A percentile compares a stretch with the other conserved stretches of the same genome.
phyloP scores from a whole-genome alignment of 2,888 invertebrate genomes.

The Oithona nana region DNA sequence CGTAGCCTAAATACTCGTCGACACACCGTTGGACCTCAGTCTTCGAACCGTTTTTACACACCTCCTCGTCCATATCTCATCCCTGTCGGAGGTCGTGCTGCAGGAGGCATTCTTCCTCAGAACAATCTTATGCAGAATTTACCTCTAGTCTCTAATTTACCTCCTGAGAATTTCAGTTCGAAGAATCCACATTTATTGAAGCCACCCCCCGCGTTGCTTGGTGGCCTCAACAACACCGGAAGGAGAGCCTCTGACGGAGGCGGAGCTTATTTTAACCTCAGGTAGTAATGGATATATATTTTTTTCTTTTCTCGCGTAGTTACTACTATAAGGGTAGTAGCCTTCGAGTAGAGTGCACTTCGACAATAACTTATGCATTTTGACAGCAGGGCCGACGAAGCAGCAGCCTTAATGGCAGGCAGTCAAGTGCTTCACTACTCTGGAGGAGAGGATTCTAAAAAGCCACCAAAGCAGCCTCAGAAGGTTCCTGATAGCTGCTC shows the following conservation, averaged over 20 bases:
- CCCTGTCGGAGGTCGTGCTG: not conserved
- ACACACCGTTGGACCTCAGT: slow-evolving; percentile 78
- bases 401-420: not conserved
- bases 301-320: too few species aligned
- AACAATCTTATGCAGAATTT: slow-evolving; percentile 66
- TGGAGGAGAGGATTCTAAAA: too few species aligned
- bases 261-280: not conserved
- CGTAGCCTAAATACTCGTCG: slow-evolving; percentile 45
- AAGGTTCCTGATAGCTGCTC: too few species aligned
- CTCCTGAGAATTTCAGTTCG: slow-evolving; percentile 62
- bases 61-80: not conserved
- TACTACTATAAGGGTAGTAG: too few species aligned
- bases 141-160: slow-evolving; percentile 61
- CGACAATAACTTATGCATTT: too few species aligned
- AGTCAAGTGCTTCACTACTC: too few species aligned
- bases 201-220: slow-evolving; percentile 64
- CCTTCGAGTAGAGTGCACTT: too few species aligned
- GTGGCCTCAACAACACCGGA: slow-evolving; percentile 32
- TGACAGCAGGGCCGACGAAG: too few species aligned
- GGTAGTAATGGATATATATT: not conserved
- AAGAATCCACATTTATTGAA: slow-evolving; percentile 84
- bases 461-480: too few species aligned
- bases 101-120: slow-evolving; percentile 40
- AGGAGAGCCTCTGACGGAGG: slow-evolving; percentile 90
- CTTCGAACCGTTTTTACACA: not conserved